A percentile compares a stretch with the other conserved stretches of the same genome.
phyloP scores from a whole-genome alignment of 2,888 invertebrate genomes.

The Acleris literana region DNA sequence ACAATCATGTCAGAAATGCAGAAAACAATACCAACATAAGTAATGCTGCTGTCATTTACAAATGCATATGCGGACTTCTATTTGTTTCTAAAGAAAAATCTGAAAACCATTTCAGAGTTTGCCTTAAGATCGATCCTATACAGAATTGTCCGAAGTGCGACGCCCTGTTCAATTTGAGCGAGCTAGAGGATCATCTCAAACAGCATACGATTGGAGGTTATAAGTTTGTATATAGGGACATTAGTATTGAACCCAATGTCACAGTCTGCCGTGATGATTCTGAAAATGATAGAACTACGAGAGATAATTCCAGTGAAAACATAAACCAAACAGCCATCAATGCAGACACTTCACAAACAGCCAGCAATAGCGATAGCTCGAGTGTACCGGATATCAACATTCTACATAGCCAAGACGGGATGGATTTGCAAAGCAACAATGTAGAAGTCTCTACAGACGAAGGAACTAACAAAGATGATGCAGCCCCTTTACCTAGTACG shows the following conservation, averaged over 20 bases:
- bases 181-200: slow-evolving; percentile 13
- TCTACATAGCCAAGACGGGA: not conserved
- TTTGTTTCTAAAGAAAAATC: slow-evolving; percentile 14
- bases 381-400: too few species aligned
- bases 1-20: not conserved
- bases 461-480: not conserved
- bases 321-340: not conserved
- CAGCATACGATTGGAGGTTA: slow-evolving; percentile 2
- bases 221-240: not conserved
- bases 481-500: not conserved
- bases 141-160: slow-evolving; percentile 14
- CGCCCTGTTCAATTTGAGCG: slow-evolving; percentile 3
- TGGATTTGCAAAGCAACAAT: not conserved
- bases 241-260: slow-evolving; percentile 5
- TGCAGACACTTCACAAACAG: not conserved
- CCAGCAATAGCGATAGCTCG: too few species aligned
- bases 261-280: slow-evolving; percentile 14
- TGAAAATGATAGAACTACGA: not conserved
- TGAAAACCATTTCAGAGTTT: slow-evolving; percentile 8
- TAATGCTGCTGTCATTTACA: slow-evolving; percentile 16
- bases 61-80: slow-evolving; percentile 24
- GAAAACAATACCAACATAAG: not conserved
- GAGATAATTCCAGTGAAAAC: not conserved
- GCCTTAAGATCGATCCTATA: slow-evolving; percentile 3
- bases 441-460: not conserved